These are phyloP conservation scores for Mizuhopecten yessoensis DNA, from an alignment of 1,140 invertebrate species.

Conservation along the genomic window DNA sequence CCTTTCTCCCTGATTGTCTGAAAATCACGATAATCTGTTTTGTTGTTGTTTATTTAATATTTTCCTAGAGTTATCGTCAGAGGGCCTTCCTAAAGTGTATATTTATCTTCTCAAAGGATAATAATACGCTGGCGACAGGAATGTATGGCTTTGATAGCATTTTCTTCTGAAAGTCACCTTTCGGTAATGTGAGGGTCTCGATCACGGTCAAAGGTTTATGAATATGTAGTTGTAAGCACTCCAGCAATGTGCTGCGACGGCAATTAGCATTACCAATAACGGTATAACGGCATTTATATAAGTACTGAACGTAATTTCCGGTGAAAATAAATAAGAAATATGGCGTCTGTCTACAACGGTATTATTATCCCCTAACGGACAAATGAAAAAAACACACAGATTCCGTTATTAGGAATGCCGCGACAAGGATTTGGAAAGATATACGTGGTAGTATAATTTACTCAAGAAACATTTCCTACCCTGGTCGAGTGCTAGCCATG, in stretches of 20 bases:
- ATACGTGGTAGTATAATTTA: constrained; percentile 5
- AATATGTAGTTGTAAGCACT: background rate
- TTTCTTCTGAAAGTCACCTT: background rate
- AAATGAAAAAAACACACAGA: background rate
- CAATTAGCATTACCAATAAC: background rate
- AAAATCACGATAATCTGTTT: no score
- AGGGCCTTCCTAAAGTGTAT: no score
- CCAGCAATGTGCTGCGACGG: background rate
- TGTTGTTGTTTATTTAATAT: no score
- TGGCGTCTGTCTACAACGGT: constrained; percentile 22
- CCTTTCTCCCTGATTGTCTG: no score
- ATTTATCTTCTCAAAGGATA: no score
- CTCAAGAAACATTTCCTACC: constrained; percentile 8
- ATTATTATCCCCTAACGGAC: background rate
- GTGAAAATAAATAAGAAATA: constrained; percentile 40
- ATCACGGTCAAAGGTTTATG: background rate
- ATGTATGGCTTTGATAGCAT: background rate
- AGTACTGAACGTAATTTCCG: constrained; percentile 5
- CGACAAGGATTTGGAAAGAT: background rate
- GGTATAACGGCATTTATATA: background rate
- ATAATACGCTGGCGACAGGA: background rate
- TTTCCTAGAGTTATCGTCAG: no score
- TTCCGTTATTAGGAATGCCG: background rate
- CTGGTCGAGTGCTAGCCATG: background rate
- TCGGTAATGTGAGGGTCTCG: background rate